Base-by-base conservation (phyloP, 2,888 invertebrate genomes). In the Brenthis daphne region DNA sequence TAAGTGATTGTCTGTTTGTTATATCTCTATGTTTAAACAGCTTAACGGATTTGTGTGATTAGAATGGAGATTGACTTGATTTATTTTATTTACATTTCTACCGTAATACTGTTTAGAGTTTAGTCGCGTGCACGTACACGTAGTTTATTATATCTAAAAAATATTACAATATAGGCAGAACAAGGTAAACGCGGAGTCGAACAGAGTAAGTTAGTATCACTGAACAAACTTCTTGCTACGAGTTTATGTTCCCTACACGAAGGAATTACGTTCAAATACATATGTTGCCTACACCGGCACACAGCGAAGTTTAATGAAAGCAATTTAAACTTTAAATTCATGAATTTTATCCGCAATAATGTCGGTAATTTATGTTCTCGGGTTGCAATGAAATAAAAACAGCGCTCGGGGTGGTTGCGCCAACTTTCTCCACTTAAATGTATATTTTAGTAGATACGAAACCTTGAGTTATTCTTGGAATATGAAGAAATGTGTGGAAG, bases 251-350 rank as follows among this genome's bases (percentile, higher is more conserved):
- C 48, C 47, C 43, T 60, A 66, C 64, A 64, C 64, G 64, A 47
- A 64, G 58, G 54, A 53, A 64, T 64, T 58, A 61, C 56, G 67
- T 68, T 65, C 54, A 63, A 58, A 71, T 68, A 68, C 65, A 67
- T 68, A 68, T 61, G 65, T 65, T 65, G 65, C 70, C 47, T 65
- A 57, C 60, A 60, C 50, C 60, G 60, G 60, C 60, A 58, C 69
- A 69, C 54, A 68, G 57, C 24, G n/a, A 66, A 71, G 71, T 68
- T 71, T 66, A 71, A 71, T 71, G 68, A 64, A 71, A 68, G 63
- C 68, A 71, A 71, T 71, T 71, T 71, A 71, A 71, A 71, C 71
- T 68, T 71, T 66, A 66, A 68, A 68, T 63, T 65, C 54, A 56
- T 63, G 68, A 71, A 63, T 71, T 71, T 71, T 65, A 68, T 68